Conservation (phyloP, 35 echinoderm and acorn worm genomes). For the Acanthaster planci region DNA sequence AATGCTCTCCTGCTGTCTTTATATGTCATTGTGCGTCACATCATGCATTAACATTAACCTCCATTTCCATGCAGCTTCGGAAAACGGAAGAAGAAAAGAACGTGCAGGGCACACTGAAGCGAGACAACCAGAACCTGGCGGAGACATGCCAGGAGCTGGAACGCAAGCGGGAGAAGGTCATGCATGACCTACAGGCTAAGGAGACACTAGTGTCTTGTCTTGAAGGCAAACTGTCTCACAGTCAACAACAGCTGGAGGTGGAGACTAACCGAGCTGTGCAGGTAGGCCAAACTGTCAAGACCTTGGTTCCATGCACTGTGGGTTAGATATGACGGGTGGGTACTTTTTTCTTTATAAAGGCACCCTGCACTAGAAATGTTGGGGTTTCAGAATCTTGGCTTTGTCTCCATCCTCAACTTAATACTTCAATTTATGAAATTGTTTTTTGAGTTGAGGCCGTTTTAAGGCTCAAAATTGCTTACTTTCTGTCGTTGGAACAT, state of each 20-base stretch:
- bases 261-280: conserved; percentile 47
- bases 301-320: too few species aligned
- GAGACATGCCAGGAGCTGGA: conserved; percentile 83
- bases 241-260: conserved; percentile 53
- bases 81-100: conserved; percentile 84
- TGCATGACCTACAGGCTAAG: conserved; percentile 80
- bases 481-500: too few species aligned
- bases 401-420: too few species aligned
- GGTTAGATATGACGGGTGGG: too few species aligned
- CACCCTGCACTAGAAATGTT: too few species aligned
- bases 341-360: too few species aligned
- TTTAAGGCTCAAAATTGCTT: too few species aligned
- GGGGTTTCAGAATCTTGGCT: too few species aligned
- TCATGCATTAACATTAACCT: neutral
- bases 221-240: conserved; percentile 81
- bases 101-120: conserved; percentile 41
- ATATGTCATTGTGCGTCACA: too few species aligned
- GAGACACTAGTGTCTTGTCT: conserved; percentile 79
- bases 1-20: too few species aligned
- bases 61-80: neutral
- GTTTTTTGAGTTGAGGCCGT: too few species aligned
- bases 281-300: conserved; percentile 29
- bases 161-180: conserved; percentile 62
- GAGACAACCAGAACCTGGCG: conserved; percentile 63
- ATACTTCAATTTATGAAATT: too few species aligned